Conservation (phyloP, 1,140 invertebrate genomes). For the Archegozetes longisetosus region DNA sequence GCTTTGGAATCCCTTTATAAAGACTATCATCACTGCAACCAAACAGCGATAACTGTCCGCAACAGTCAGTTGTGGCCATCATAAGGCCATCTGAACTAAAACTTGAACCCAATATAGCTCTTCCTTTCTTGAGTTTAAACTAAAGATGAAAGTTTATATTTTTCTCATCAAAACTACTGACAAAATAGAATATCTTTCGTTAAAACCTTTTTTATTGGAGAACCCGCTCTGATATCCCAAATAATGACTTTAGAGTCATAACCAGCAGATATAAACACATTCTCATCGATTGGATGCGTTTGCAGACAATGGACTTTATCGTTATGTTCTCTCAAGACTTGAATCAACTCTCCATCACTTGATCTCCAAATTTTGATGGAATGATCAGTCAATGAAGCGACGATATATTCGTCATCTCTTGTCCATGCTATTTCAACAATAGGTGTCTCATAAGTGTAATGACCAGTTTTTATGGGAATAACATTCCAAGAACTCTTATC, state of each 20-base stretch:
- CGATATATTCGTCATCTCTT: conserved; percentile 64
- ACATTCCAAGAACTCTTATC: conserved; percentile 74
- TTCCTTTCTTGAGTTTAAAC: conserved; percentile 70
- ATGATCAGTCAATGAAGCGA: conserved; percentile 73
- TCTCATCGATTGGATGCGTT: conserved; percentile 65
- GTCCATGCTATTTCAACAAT: conserved; percentile 96
- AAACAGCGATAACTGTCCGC: conserved; percentile 81
- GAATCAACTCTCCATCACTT: conserved; percentile 29
- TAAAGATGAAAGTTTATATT: conserved; percentile 18
- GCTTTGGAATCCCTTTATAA: conserved; percentile 51
- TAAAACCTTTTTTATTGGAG: conserved; percentile 26
- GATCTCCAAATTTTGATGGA: conserved; percentile 78
- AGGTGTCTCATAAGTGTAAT: conserved; percentile 48
- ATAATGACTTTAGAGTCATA: conserved; percentile 85
- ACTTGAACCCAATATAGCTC: conserved; percentile 92
- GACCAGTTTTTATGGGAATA: conserved; percentile 47
- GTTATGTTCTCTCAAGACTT: conserved; percentile 49
- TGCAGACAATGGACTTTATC: conserved; percentile 91
- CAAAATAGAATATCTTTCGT: not conserved
- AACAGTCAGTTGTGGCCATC: conserved; percentile 82
- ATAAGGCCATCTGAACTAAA: conserved; percentile 73
- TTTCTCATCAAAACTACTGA: not conserved
- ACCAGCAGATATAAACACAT: conserved; percentile 65
- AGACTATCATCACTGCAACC: conserved; percentile 51
- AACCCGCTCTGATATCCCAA: conserved; percentile 61